Evolutionary conservation across 1,140 invertebrate species (phyloP), one percentile per base, ranked within the genome.

Genomic region (Drosophila arawakana): DNA sequence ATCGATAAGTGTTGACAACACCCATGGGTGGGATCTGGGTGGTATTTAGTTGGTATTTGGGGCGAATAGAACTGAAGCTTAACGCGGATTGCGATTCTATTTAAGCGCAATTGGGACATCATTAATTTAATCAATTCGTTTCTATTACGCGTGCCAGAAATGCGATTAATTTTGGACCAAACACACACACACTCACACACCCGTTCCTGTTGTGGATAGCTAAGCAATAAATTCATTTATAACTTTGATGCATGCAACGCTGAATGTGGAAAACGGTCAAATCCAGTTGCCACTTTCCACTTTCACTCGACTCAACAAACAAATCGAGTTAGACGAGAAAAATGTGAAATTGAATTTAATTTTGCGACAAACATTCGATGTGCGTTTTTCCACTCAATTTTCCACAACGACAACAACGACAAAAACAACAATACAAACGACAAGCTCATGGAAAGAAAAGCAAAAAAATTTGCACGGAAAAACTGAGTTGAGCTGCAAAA

Each of bases 321-420:
- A 81, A 86, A 86, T 86, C 74, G 76, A 86, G 79, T 86, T 86
- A 82, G 76, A 68, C 59, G 75, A 30, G 25, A 30, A 30, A 81
- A 86, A 77, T 86, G 76, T 72, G 79, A 86, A 86, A 86, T 86
- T 82, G 75, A 80, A 86, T 86, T 86, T 72, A 73, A 82, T 84
- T 30, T 84, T 84, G 67, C 81, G 68, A 76, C 73, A 55, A 21
- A 57, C 50, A 54, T 67, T 67, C 39, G 66, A 13, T 43, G 63
- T 41, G 58, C 72, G 73, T 50, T 79, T 86, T 81, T 75, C 57
- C 69, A 70, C 79, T 81, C 82, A 60, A 86, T 81, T 81, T 86
- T 78, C 69, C 82, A 74, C 68, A 57, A 39, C 18, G 39, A 39
- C 11, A 21, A 2, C 9, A 11, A 80, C 61, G 77, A 62, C 10